phyloP scores from a whole-genome alignment of 1,140 invertebrate genomes.

The Proctacanthus coquilletti region DNA sequence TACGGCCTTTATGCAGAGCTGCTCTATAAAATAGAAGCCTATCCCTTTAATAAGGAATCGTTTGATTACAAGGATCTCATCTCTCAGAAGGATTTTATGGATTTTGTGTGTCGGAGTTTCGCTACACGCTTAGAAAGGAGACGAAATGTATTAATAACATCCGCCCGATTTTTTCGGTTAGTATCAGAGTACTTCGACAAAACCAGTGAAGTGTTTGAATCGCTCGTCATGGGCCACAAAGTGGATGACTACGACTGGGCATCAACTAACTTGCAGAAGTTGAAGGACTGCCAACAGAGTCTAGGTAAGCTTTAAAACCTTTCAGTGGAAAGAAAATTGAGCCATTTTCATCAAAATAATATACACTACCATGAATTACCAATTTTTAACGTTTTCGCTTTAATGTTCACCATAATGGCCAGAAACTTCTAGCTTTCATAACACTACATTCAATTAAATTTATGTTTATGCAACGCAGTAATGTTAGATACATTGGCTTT shows the following conservation, averaged over 20 bases:
- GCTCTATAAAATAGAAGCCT: constrained; percentile 46
- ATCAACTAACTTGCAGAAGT: constrained; percentile 33
- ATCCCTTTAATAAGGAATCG: constrained; percentile 34
- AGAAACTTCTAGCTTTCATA: no score
- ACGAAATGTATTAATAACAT: constrained; percentile 59
- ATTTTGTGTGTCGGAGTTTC: constrained; percentile 63
- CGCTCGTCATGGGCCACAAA: constrained; percentile 40
- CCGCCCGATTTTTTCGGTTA: constrained; percentile 56
- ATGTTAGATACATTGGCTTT: no score
- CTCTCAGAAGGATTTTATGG: constrained; percentile 59
- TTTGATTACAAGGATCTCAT: constrained; percentile 36
- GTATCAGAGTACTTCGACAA: constrained; percentile 54
- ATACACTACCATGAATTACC: not conserved
- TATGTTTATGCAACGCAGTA: no score
- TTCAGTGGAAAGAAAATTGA: not conserved
- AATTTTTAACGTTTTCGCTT: no score
- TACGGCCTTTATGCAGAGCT: constrained; percentile 61
- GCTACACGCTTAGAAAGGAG: constrained; percentile 57
- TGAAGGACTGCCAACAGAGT: constrained; percentile 38
- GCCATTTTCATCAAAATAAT: not conserved
- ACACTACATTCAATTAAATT: no score
- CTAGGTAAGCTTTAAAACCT: constrained; percentile 31
- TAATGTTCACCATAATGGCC: no score
- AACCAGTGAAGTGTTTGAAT: constrained; percentile 50
- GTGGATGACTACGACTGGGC: constrained; percentile 38